A percentile compares a stretch with the other conserved stretches of the same genome.
Conservation (phyloP, 2,888 invertebrate species). For the Tiliacea citrago region DNA sequence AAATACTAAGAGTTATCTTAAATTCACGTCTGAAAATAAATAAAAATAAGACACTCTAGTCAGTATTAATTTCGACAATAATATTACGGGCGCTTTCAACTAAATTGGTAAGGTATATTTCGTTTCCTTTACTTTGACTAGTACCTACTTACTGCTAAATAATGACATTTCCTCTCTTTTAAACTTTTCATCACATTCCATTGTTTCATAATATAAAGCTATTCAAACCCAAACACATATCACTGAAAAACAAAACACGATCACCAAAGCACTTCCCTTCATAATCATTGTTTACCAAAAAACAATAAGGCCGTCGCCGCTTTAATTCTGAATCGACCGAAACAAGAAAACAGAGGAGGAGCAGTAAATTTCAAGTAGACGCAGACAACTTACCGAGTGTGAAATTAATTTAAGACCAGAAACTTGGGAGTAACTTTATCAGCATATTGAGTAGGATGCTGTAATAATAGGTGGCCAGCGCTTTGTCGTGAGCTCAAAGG, state of each 20-base stretch:
- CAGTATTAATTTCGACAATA: too few species aligned
- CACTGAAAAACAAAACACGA: constrained; percentile 1
- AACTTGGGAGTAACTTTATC: constrained; percentile 61
- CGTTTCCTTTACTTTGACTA: too few species aligned
- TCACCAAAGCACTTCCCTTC: not conserved
- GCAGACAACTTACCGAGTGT: constrained; percentile 58
- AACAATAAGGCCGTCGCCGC: not conserved
- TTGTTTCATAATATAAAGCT: too few species aligned
- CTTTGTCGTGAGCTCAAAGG: constrained; percentile 37
- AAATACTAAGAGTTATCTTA: too few species aligned
- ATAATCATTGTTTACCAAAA: constrained; percentile 9
- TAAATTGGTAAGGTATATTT: too few species aligned
- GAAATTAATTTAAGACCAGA: constrained; percentile 66
- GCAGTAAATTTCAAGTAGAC: constrained; percentile 47
- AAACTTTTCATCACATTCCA: too few species aligned
- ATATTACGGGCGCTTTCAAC: too few species aligned
- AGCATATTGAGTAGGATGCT: constrained; percentile 56
- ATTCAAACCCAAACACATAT: not conserved
- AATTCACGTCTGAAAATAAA: too few species aligned
- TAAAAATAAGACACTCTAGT: too few species aligned
- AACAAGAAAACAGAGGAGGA: constrained; percentile 45
- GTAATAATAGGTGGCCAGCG: constrained; percentile 41
- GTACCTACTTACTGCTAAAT: too few species aligned
- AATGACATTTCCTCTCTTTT: too few species aligned
- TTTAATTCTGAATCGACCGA: constrained; percentile 21